Conservation (phyloP, 2,797 vertebrate genomes). For the Lepidocolaptes lacrymiger region DNA sequence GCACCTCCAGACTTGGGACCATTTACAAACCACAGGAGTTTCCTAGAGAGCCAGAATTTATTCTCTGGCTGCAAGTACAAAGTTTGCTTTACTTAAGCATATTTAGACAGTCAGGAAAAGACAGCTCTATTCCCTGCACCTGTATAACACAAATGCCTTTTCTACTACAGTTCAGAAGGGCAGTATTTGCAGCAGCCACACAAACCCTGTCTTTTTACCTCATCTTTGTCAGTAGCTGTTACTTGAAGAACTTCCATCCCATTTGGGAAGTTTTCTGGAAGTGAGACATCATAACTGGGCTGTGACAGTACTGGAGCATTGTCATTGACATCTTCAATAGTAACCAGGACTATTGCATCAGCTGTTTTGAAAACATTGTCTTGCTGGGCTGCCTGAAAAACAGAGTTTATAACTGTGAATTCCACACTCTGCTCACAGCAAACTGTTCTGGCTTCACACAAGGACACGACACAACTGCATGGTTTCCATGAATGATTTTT, state of each 20-base stretch:
- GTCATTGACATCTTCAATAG: conserved; percentile 78
- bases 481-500: neutral
- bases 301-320: conserved; percentile 73
- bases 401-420: neutral
- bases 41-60: neutral
- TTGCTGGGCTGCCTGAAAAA: conserved; percentile 77
- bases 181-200: neutral
- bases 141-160: neutral
- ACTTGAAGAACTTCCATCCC: conserved; percentile 68
- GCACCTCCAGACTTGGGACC: neutral
- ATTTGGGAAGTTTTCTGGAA: conserved; percentile 78
- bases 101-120: neutral
- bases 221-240: conserved; percentile 75
- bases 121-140: neutral
- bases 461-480: neutral
- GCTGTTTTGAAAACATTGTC: conserved; percentile 76
- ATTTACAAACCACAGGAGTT: neutral
- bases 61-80: neutral
- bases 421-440: neutral
- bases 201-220: conserved; percentile 60
- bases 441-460: neutral
- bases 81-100: neutral
- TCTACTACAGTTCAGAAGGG: neutral
- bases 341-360: conserved; percentile 73
- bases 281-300: conserved; percentile 36